Percentiles rank a stretch among this genome's conserved stretches.
phyloP scores from a whole-genome alignment of 2,797 vertebrate species.

The Rhinoraja longicauda region DNA sequence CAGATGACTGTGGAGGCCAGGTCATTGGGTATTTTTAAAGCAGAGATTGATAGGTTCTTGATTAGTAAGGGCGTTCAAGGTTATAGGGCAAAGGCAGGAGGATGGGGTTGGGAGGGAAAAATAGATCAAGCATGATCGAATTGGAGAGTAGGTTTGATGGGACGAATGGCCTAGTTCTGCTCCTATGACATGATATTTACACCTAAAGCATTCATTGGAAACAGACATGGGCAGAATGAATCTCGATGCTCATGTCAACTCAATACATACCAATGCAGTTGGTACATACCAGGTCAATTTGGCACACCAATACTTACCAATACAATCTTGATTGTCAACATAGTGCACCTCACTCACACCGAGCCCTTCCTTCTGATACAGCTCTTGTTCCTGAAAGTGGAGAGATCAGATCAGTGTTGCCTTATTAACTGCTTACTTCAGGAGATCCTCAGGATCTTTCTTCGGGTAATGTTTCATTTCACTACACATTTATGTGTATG shows the following conservation, averaged over 20 bases:
- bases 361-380: conserved; percentile 88
- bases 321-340: conserved; percentile 97
- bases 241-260: neutral
- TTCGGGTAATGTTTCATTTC: too few relatives aligned
- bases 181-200: neutral
- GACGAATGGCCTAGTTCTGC: too few relatives aligned
- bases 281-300: conserved; percentile 50
- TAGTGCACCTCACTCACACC: conserved; percentile 97
- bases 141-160: too few relatives aligned
- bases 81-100: too few relatives aligned
- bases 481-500: too few relatives aligned
- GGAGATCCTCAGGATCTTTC: too few relatives aligned
- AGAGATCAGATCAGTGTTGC: neutral
- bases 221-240: neutral
- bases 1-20: too few relatives aligned
- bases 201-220: neutral
- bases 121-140: too few relatives aligned
- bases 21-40: too few relatives aligned
- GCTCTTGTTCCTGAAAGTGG: conserved; percentile 79
- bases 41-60: too few relatives aligned
- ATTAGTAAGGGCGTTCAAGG: too few relatives aligned
- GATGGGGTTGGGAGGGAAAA: too few relatives aligned
- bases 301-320: conserved; percentile 60
- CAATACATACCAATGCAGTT: conserved; percentile 82
- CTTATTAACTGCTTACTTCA: neutral